These are phyloP conservation scores for Aphrocallistes beatrix DNA, from an alignment of 37 sponge, comb jelly and placozoan genomes.

Conservation along the genomic window DNA sequence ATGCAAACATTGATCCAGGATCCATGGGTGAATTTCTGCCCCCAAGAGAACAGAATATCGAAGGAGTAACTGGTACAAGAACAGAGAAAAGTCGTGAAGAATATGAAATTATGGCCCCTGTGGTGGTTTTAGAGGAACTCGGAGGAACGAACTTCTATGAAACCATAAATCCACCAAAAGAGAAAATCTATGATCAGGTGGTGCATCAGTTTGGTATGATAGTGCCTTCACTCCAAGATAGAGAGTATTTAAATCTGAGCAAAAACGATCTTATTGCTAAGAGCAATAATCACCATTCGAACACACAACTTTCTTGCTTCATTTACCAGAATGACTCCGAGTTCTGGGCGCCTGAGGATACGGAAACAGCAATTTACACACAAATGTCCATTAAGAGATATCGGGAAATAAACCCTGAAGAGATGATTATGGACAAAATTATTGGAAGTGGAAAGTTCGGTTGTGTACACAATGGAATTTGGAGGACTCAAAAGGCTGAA, in stretches of 20 bases:
- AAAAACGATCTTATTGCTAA: neutral
- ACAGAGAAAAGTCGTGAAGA: neutral
- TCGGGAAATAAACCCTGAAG: neutral
- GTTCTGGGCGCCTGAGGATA: neutral
- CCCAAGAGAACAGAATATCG: neutral
- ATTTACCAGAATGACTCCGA: neutral
- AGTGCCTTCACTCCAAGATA: neutral
- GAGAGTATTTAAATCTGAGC: neutral
- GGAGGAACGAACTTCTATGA: neutral
- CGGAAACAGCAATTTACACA: neutral
- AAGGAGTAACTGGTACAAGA: neutral
- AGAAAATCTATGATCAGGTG: neutral
- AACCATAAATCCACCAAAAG: neutral
- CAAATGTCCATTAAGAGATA: neutral
- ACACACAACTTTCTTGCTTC: neutral
- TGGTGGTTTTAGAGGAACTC: neutral
- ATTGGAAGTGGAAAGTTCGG: neutral
- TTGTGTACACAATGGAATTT: neutral
- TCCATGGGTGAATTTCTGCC: neutral
- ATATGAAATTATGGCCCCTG: neutral
- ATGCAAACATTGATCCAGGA: neutral
- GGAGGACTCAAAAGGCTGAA: neutral
- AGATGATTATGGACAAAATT: neutral
- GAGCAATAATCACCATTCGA: too few species aligned
- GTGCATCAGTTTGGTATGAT: neutral